Evolutionary conservation across 1,140 invertebrate species (phyloP), one percentile per base, ranked within the genome.

Genomic region (Mya arenaria): DNA sequence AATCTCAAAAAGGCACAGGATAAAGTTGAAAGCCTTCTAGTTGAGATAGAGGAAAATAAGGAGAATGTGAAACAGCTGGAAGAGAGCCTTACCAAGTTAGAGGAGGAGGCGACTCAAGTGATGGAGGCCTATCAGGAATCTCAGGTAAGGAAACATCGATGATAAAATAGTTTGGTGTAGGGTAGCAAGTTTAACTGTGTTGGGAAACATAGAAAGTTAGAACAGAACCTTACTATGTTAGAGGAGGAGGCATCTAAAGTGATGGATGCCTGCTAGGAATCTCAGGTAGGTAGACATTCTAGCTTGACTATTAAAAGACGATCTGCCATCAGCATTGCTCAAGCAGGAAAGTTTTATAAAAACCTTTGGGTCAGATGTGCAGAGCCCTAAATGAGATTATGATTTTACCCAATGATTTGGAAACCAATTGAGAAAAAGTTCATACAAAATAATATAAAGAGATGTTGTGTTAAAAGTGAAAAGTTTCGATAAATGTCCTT

Each of bases 1-100:
- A 97, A 97, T 91, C 93, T 95, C 44, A 91, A 94, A 71, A 95
- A 95, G 85, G 94, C 96, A 84, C 95, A 96, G 83, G 93, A 94
- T 23, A 97, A 98, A 83, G 89, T 94, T 52, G 78, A 85, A 32
- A 88, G 87, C 37, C 60, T 91, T 23, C 81, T 89, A 62, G 88
- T 90, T 56, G 91, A 92, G 58, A 89, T 91, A 56, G 86, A 90
- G 44, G 90, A 92, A 78, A 91, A 87, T 32, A 84, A 89, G 58
- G 52, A 89, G 37, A 88, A 89, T 56, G 84, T 92, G 30, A 87
- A 84, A 34, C 84, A 91, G 32, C 74, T 93, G 44, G 87, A 90
- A 39, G 82, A 81, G 30, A 60, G 83, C 37, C 86, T 93, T 58
- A 90, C 90, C 79, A 68, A 90, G 25, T 72, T 92, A 28, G 92